A percentile compares a stretch with the other conserved stretches of the same genome.
phyloP scores from a whole-genome alignment of 2,888 invertebrate genomes.

The Agrotis clavis region DNA sequence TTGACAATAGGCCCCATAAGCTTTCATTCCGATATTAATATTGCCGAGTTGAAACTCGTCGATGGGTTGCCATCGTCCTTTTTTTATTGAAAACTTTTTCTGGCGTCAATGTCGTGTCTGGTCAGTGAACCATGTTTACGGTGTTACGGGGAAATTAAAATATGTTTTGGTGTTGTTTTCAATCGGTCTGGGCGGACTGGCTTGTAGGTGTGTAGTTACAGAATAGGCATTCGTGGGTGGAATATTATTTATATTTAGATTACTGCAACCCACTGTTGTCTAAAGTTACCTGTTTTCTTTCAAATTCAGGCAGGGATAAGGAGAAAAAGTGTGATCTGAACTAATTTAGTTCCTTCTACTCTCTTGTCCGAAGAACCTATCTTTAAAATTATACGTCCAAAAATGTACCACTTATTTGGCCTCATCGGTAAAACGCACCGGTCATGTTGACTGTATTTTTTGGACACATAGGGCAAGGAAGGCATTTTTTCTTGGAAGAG shows the following conservation, averaged over 20 bases:
- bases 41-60: slow-evolving; percentile 74
- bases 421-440: too few relatives aligned
- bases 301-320: too few relatives aligned
- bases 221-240: too few relatives aligned
- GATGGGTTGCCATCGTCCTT: slow-evolving; percentile 76
- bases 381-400: too few relatives aligned
- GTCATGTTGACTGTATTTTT: too few relatives aligned
- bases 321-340: not conserved
- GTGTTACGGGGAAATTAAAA: slow-evolving; percentile 50
- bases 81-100: slow-evolving; percentile 71
- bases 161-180: slow-evolving; percentile 8
- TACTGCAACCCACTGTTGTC: too few relatives aligned
- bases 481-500: too few relatives aligned
- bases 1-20: slow-evolving; percentile 68
- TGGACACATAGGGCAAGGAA: too few relatives aligned
- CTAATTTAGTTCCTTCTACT: not conserved
- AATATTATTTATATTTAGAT: too few relatives aligned
- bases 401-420: too few relatives aligned
- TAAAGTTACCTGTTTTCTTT: too few relatives aligned
- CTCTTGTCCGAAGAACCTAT: not conserved
- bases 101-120: slow-evolving; percentile 47
- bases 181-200: not conserved
- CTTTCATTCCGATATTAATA: slow-evolving; percentile 86
- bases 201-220: not conserved
- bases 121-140: slow-evolving; percentile 53